Evolutionary conservation across 2,888 invertebrate genomes (phyloP).

Genomic region (Andricus curvator): DNA sequence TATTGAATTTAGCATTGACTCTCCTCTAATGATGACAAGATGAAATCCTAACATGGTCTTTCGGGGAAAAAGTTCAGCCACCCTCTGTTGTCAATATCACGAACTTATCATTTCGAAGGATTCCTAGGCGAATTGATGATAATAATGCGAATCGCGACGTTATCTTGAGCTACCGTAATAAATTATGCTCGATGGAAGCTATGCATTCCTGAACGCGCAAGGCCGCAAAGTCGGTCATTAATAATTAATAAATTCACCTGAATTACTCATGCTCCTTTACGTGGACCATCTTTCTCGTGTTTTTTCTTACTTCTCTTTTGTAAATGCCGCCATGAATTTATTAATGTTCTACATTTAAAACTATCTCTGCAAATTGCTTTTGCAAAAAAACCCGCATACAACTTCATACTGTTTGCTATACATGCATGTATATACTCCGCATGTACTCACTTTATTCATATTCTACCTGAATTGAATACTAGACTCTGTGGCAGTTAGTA

Average conservation of each 20-base stretch:
- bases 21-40: no score
- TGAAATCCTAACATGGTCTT: background rate
- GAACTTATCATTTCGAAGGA: background rate
- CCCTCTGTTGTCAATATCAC: background rate
- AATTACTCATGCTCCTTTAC: conserved; percentile 25
- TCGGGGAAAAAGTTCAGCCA: background rate
- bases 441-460: no score
- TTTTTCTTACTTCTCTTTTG: conserved; percentile 29
- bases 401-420: background rate
- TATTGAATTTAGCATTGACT: no score
- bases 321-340: conserved; percentile 40
- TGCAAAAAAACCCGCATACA: background rate
- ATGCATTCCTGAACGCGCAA: conserved; percentile 39
- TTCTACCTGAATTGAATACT: background rate
- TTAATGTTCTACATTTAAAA: conserved; percentile 1
- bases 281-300: conserved; percentile 28
- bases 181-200: conserved; percentile 31
- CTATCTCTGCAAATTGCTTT: background rate
- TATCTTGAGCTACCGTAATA: conserved; percentile 31
- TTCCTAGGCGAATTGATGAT: background rate
- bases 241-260: conserved; percentile 41
- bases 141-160: background rate
- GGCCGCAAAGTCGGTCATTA: conserved; percentile 33
- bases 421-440: no score
- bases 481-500: background rate